Base-by-base conservation (phyloP, 35 echinoderm and acorn worm genomes). In the Chiridota heheva region DNA sequence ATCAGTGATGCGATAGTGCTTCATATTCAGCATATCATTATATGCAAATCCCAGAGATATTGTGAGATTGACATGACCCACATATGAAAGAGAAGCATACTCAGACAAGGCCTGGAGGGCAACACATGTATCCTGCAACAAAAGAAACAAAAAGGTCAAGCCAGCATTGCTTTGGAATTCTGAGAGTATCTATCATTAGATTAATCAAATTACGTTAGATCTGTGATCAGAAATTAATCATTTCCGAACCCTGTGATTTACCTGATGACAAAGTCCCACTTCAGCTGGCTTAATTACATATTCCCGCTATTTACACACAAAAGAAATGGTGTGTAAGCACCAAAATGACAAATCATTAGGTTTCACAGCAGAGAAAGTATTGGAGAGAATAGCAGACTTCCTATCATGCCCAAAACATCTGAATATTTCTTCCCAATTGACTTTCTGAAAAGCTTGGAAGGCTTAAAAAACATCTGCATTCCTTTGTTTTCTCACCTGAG, bases 11-110 rank as follows among this genome's bases (percentile, higher is more conserved):
- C 82, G 71, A 62, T 86, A 92, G 41, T 82, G 42, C 65, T 98
- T 67, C 51, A 88, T 87, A n/a, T 90, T 79, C 7, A 60, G 51
- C 27, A 41, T 56, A 1, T 63, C 69, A 18, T 78, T 40, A 70
- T 91, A 70, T 29, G 69, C 82, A 64, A 83, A 92, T 24, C 78
- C 89, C 15, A 98, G 45, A 0, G 88, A 84, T 36, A 98, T 91
- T 40, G 86, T 91, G 0, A 98, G 69, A 72, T 92, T 91, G 38
- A 91, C 66, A 61, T 72, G 69, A 16, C 95, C 83, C 18, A 98
- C 89, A 42, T 90, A 98, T 15, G 95, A 90, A 40, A 98, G 59
- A 17, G 89, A 84, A n/a, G 95, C 95, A 82, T 98, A 91, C 76
- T 98, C 95, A 44, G 95, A 83, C 17, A 98, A 42, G 33, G 88